These are phyloP conservation scores for Laothoe populi DNA, from an alignment of 2,888 invertebrate species.

Conservation along the genomic window DNA sequence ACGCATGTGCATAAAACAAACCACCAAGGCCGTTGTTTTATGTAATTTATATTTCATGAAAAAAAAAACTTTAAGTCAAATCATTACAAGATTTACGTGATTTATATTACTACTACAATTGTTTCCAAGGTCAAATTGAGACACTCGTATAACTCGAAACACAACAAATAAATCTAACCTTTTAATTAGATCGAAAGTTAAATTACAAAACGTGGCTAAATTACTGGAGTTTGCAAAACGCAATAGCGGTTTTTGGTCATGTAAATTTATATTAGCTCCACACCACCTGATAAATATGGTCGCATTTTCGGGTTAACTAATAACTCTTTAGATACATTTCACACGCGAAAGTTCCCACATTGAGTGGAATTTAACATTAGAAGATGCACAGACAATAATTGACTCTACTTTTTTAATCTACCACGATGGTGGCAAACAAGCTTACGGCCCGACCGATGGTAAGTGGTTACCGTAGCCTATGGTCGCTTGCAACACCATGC, in stretches of 20 bases:
- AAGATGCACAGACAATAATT: too few relatives aligned
- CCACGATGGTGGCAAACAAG: too few relatives aligned
- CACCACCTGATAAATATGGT: slow-evolving; percentile 4
- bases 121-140: background rate
- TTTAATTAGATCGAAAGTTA: slow-evolving; percentile 15
- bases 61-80: background rate
- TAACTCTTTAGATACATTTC: background rate
- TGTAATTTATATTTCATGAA: background rate
- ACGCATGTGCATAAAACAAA: too few relatives aligned
- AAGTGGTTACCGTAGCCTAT: too few relatives aligned
- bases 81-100: background rate
- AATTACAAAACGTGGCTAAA: slow-evolving; percentile 19
- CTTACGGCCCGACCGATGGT: too few relatives aligned
- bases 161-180: slow-evolving; percentile 1
- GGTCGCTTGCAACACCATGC: too few relatives aligned
- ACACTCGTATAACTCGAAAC: background rate
- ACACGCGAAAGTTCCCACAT: too few relatives aligned
- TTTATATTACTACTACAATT: background rate
- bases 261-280: slow-evolving; percentile 10
- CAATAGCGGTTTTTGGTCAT: background rate
- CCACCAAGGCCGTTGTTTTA: too few relatives aligned
- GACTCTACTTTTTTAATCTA: too few relatives aligned
- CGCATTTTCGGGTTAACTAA: background rate
- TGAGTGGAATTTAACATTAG: too few relatives aligned
- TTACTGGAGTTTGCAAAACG: slow-evolving; percentile 2